These are phyloP conservation scores for Drosophila setosimentum DNA, from an alignment of 2,888 invertebrate species.

Conservation along the genomic window DNA sequence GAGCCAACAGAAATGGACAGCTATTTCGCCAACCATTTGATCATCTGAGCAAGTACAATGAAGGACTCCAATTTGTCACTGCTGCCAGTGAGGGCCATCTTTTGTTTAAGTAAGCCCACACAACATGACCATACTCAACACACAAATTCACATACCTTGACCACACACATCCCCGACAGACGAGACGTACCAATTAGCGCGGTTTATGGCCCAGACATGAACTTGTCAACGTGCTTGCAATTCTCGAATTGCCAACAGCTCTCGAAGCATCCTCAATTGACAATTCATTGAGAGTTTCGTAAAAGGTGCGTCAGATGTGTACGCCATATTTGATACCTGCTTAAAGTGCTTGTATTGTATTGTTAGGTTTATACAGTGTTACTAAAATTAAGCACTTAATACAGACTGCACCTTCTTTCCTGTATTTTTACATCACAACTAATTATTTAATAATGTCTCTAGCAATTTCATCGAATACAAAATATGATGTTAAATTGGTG, in stretches of 20 bases:
- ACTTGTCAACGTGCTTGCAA: conserved; percentile 1
- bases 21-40: not conserved
- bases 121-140: not conserved
- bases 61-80: not conserved
- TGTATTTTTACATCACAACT: not conserved
- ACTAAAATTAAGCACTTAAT: not conserved
- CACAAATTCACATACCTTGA: not conserved
- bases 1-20: not conserved
- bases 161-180: not conserved
- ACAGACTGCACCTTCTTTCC: not conserved
- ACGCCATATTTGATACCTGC: not conserved
- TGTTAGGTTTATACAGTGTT: not conserved
- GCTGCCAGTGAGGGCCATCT: not conserved
- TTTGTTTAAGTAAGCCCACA: conserved; percentile 11
- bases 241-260: not conserved
- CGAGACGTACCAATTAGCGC: conserved; percentile 12
- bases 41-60: conserved; percentile 9
- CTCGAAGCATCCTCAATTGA: not conserved
- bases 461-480: not conserved
- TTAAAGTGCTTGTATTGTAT: not conserved
- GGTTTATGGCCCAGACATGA: not conserved
- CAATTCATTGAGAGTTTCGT: not conserved
- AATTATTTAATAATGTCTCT: not conserved
- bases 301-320: not conserved
- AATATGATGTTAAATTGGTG: not conserved